phyloP scores from a whole-genome alignment of 2,888 invertebrate genomes.

The Colostygia pectinataria region DNA sequence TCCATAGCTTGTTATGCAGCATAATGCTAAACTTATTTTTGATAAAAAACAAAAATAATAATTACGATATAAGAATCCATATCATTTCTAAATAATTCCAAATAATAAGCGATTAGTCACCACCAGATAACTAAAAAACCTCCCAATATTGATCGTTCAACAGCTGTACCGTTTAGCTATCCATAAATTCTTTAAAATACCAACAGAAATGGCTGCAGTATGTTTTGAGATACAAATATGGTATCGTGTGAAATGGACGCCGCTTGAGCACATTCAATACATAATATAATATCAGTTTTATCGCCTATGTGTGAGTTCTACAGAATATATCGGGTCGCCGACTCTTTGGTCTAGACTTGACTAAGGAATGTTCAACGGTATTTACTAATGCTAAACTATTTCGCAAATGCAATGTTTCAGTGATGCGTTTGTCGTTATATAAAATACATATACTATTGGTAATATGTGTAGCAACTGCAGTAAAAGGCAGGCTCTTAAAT shows the following conservation, averaged over 20 bases:
- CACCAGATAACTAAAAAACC: slow-evolving; percentile 11
- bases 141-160: slow-evolving; percentile 17
- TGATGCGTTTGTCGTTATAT: slow-evolving; percentile 11
- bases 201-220: slow-evolving; percentile 18
- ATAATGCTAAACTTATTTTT: too few species aligned
- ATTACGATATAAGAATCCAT: background rate
- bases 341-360: slow-evolving; percentile 22
- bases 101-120: slow-evolving; percentile 17
- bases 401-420: slow-evolving; percentile 8
- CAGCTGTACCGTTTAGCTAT: slow-evolving; percentile 17
- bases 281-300: slow-evolving; percentile 32
- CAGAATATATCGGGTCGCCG: slow-evolving; percentile 25
- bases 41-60: too few species aligned
- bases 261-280: slow-evolving; percentile 17
- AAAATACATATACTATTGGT: slow-evolving; percentile 8
- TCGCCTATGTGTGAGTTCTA: slow-evolving; percentile 11
- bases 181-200: slow-evolving; percentile 22
- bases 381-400: slow-evolving; percentile 7
- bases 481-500: slow-evolving; percentile 2
- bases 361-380: slow-evolving; percentile 11
- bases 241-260: slow-evolving; percentile 25
- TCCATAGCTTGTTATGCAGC: too few species aligned
- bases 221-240: slow-evolving; percentile 23
- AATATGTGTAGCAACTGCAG: slow-evolving; percentile 10
- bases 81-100: slow-evolving; percentile 8